phyloP scores from a whole-genome alignment of 2,888 invertebrate species.

The Athripsodes cinereus region DNA sequence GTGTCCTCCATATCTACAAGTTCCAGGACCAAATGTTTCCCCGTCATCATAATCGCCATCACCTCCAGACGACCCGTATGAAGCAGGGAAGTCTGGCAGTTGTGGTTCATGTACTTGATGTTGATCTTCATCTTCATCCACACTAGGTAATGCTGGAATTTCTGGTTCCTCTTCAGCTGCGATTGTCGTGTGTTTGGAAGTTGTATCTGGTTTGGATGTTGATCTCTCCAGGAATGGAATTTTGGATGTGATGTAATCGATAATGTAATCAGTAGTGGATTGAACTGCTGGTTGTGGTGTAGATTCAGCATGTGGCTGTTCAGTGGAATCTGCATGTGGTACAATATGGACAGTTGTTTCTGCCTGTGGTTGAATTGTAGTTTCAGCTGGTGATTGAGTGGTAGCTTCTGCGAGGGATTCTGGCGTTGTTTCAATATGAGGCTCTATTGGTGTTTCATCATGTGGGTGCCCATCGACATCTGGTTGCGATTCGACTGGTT shows the following conservation, averaged over 20 bases:
- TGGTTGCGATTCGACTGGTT: not conserved
- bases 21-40: conserved; percentile 78
- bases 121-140: conserved; percentile 28
- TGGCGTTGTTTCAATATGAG: not conserved
- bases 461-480: not conserved
- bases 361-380: not conserved
- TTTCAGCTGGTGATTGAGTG: not conserved
- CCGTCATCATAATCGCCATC: conserved; percentile 72
- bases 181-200: conserved; percentile 1
- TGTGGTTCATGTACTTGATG: conserved; percentile 23
- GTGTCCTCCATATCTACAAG: conserved; percentile 87
- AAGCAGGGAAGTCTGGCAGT: conserved; percentile 32
- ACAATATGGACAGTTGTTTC: not conserved
- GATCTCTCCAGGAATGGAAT: conserved; percentile 2
- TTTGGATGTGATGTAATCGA: conserved; percentile 15
- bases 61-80: conserved; percentile 39
- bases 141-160: conserved; percentile 35
- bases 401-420: not conserved
- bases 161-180: conserved; percentile 31
- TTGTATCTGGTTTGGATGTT: conserved; percentile 1
- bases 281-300: not conserved
- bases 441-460: not conserved
- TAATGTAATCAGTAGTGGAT: conserved; percentile 15
- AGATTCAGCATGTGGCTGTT: not conserved
- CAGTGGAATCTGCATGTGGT: not conserved